These are phyloP conservation scores for Argyrosomus japonicus DNA, from an alignment of 2,113 vertebrate genomes.

Conservation along the genomic window DNA sequence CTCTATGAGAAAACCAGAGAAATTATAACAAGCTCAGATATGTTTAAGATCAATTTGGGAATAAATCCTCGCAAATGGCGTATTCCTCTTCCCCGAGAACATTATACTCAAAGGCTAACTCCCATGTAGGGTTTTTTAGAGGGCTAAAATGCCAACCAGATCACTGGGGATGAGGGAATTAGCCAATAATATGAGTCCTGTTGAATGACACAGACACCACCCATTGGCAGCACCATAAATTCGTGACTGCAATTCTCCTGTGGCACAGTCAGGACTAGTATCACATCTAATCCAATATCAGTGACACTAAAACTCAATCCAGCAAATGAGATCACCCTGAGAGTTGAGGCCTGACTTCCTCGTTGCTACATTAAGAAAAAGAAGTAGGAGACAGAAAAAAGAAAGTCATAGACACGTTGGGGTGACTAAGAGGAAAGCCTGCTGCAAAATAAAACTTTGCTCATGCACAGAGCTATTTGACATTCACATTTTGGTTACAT, in stretches of 20 bases:
- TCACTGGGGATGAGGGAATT: slow-evolving; percentile 68
- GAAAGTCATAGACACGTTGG: slow-evolving; percentile 14
- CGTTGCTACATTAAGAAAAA: slow-evolving; percentile 31
- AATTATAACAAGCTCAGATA: slow-evolving; percentile 76
- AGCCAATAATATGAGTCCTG: slow-evolving; percentile 70
- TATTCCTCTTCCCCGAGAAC: slow-evolving; percentile 66
- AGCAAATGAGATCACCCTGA: slow-evolving; percentile 69
- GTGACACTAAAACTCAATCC: slow-evolving; percentile 65
- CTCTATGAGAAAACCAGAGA: slow-evolving; percentile 31
- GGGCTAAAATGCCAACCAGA: slow-evolving; percentile 68
- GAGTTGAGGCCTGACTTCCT: slow-evolving; percentile 50
- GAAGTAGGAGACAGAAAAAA: slow-evolving; percentile 17
- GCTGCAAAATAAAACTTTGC: slow-evolving; percentile 31
- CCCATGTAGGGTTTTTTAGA: slow-evolving; percentile 49
- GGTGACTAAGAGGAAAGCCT: slow-evolving; percentile 37
- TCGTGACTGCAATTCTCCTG: slow-evolving; percentile 49
- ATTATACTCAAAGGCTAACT: slow-evolving; percentile 69
- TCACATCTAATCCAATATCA: slow-evolving; percentile 73
- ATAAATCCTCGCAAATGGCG: slow-evolving; percentile 68
- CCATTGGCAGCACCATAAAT: slow-evolving; percentile 70
- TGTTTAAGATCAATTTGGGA: slow-evolving; percentile 79
- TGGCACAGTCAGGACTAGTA: slow-evolving; percentile 56
- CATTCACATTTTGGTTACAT: slow-evolving; percentile 49
- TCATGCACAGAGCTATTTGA: slow-evolving; percentile 37
- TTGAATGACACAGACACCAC: slow-evolving; percentile 74